phyloP scores from a whole-genome alignment of 2,888 invertebrate genomes.

The Thereva nobilitata region DNA sequence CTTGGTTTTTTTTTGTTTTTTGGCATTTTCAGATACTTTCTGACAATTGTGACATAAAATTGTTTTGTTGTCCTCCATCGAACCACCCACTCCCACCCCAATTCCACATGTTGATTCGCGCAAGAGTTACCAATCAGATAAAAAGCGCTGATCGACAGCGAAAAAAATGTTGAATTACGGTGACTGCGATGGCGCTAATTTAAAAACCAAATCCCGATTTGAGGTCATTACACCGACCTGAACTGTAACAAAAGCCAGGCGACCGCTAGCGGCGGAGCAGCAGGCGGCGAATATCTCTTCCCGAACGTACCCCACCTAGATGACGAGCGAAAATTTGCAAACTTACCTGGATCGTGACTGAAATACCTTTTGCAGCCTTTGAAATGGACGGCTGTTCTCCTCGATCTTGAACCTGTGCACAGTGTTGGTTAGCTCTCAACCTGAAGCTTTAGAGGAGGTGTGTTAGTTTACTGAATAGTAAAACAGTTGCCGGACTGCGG shows the following conservation, averaged over 20 bases:
- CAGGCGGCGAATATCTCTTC: neutral
- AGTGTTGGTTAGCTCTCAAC: neutral
- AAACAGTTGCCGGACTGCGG: no score
- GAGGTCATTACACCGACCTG: conserved; percentile 23
- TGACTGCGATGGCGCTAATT: conserved; percentile 1
- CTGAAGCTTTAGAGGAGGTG: no score
- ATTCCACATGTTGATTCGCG: no score
- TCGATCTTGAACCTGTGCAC: conserved; percentile 28
- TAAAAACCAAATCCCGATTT: conserved; percentile 7
- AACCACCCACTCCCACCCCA: no score
- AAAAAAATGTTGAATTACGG: no score
- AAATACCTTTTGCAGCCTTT: conserved; percentile 11
- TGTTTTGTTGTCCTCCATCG: no score
- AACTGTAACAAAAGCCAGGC: conserved; percentile 17
- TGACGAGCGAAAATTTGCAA: conserved; percentile 27
- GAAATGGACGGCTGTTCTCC: conserved; percentile 5
- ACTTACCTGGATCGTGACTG: conserved; percentile 31
- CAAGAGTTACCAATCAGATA: no score
- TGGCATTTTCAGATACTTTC: no score
- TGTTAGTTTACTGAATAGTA: no score
- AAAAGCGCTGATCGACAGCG: no score
- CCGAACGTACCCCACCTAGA: conserved; percentile 5
- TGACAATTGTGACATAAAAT: no score
- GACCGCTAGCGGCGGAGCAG: no score
- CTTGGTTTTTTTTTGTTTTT: conserved; percentile 2